Base-by-base conservation (phyloP, 2,797 vertebrate species). In the Smutsia gigantea region DNA sequence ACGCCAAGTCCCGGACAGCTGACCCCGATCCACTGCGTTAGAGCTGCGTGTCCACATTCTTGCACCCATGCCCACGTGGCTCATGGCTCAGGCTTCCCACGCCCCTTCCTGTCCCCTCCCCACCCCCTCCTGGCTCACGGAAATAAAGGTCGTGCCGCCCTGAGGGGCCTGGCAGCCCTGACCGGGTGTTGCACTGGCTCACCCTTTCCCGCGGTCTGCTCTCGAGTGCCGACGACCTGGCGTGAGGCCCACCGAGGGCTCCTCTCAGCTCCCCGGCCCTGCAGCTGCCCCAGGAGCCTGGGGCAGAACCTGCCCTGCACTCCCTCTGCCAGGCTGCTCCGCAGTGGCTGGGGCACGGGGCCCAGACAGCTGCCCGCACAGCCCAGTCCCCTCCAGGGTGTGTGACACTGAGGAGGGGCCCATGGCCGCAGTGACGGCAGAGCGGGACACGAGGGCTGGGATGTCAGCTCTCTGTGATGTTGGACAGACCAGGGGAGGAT, bases 11-110 rank as follows among this genome's bases (percentile, higher is more conserved):
- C 79, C 57, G 59, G 96, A 97, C 34, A 92, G 86, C 93, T 97
- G 95, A 94, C 78, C 95, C 96, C 82, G 82, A 97, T 87, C 97
- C 94, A 82, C 97, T 97, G 97, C 77, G 74, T 97, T 94, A 96
- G 88, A 95, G 96, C 87, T 87, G 96, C 98, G 95, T 0, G 29
- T 15, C 92, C 74, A 55, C 84, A 87, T 97, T 96, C 93, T 92
- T 95, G 96, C 95, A 90, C 49, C 69, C 69, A 34, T 14, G 77
- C 82, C 69, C 82, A 15, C 87, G 81, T 2, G 18, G 53, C 12
- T 14, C 49, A 31, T 49, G 11, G 23, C n/a, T 72, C 21, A 86
- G 59, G 69, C 53, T 78, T 79, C 75, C 14, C 4, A 46, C 66
- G 13, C 5, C 42, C 27, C 14, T 17, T 81, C 5, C 27, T 8